A percentile compares a stretch with the other conserved stretches of the same genome.
These are phyloP conservation scores for Zaprionus nigranus DNA, from an alignment of 1,140 invertebrate genomes.

Conservation along the genomic window DNA sequence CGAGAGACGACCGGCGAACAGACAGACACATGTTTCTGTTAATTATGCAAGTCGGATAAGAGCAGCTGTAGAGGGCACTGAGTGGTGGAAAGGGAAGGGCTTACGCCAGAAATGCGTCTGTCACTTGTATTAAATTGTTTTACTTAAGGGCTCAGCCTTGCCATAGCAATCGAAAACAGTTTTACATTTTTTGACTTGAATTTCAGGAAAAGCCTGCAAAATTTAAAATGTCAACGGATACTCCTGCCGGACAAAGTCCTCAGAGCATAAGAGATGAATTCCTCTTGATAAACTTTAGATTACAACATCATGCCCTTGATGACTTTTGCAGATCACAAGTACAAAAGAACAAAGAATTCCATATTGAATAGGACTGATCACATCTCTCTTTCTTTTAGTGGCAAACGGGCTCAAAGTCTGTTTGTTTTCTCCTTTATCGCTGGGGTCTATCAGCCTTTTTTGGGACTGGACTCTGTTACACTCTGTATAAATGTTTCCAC, in stretches of 20 bases:
- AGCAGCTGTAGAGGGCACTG: slow-evolving; percentile 8
- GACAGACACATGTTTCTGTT: slow-evolving; percentile 57
- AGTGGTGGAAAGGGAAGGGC: not conserved
- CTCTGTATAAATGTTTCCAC: slow-evolving; percentile 1
- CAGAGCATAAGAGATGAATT: slow-evolving; percentile 42
- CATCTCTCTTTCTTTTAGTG: slow-evolving; percentile 36
- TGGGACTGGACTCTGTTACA: slow-evolving; percentile 4
- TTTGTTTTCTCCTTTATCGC: slow-evolving; percentile 50
- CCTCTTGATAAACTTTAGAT: not conserved
- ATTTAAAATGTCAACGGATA: slow-evolving; percentile 1
- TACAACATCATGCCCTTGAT: slow-evolving; percentile 27
- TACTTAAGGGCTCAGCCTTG: slow-evolving; percentile 18
- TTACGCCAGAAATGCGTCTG: too few relatives aligned
- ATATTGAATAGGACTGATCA: not conserved
- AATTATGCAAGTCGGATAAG: slow-evolving; percentile 71
- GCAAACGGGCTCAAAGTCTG: slow-evolving; percentile 37
- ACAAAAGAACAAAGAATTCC: not conserved
- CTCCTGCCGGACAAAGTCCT: slow-evolving; percentile 16
- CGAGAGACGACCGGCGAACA: not conserved
- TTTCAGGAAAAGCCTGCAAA: not conserved
- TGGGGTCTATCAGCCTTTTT: slow-evolving; percentile 52
- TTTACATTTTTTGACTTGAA: not conserved
- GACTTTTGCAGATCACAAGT: slow-evolving; percentile 63
- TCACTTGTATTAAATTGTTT: slow-evolving; percentile 36
- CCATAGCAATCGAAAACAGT: not conserved